phyloP scores from a whole-genome alignment of 2,797 vertebrate genomes.

The Neoniphon sammara region DNA sequence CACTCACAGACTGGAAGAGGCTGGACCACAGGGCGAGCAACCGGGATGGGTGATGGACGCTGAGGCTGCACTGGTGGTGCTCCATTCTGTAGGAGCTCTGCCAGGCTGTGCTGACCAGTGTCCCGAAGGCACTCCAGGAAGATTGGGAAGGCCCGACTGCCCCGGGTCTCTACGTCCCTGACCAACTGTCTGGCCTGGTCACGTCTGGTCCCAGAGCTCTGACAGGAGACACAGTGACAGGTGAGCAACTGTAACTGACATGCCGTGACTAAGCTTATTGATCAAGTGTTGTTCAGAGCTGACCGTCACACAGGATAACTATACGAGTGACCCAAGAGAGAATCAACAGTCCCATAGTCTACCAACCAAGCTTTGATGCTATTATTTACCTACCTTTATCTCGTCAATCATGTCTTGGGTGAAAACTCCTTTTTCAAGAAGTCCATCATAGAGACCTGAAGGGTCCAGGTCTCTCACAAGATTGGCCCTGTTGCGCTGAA shows the following conservation, averaged over 20 bases:
- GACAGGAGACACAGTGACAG: constrained; percentile 18
- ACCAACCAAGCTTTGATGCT: background rate
- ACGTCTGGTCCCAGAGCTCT: constrained; percentile 83
- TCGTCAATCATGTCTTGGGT: constrained; percentile 91
- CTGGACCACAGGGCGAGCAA: constrained; percentile 45
- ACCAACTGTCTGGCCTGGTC: constrained; percentile 89
- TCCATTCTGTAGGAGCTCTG: constrained; percentile 74
- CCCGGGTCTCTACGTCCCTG: constrained; percentile 89
- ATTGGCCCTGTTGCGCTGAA: constrained; percentile 78
- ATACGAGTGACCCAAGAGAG: background rate
- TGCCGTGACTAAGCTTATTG: background rate
- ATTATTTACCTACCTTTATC: constrained; percentile 83
- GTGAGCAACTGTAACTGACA: background rate
- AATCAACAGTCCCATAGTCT: background rate
- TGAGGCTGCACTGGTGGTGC: constrained; percentile 39
- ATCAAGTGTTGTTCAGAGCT: background rate
- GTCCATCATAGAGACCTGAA: constrained; percentile 81
- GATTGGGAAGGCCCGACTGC: constrained; percentile 85
- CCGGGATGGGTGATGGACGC: constrained; percentile 45
- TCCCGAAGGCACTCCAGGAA: constrained; percentile 89
- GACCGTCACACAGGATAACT: background rate
- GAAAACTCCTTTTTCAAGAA: constrained; percentile 86
- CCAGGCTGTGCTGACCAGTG: constrained; percentile 81
- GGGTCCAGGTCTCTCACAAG: constrained; percentile 84
- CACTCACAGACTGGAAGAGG: constrained; percentile 79